Conservation (phyloP, 2,113 vertebrate genomes). For the Apteryx mantelli region DNA sequence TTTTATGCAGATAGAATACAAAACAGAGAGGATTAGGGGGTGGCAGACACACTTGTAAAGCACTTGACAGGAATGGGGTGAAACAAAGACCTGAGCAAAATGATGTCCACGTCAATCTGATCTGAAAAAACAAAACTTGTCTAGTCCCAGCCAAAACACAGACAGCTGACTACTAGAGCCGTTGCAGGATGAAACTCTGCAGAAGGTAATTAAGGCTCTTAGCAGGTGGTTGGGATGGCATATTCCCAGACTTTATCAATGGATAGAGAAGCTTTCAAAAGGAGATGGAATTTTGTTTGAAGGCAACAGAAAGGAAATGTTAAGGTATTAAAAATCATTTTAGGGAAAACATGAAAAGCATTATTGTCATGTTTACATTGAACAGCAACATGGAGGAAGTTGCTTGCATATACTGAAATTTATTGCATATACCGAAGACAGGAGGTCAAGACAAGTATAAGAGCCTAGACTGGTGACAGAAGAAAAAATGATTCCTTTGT, state of each 20-base stretch:
- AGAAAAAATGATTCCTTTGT: neutral
- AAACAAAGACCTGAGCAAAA: neutral
- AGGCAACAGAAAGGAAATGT: neutral
- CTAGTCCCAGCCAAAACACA: neutral
- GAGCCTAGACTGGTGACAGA: neutral
- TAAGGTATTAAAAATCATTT: neutral
- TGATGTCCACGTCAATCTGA: neutral
- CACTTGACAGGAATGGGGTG: neutral
- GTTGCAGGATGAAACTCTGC: neutral
- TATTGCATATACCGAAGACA: neutral
- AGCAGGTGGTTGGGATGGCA: neutral
- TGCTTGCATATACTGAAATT: neutral
- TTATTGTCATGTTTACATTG: neutral
- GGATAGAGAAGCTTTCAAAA: neutral
- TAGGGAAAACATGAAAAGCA: neutral
- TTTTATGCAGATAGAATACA: neutral
- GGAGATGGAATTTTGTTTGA: neutral
- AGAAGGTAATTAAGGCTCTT: neutral
- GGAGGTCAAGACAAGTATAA: neutral
- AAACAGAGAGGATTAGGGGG: neutral
- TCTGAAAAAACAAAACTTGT: neutral
- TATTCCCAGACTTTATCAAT: neutral
- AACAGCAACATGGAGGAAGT: neutral
- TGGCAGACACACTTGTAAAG: neutral
- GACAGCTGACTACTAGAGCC: neutral